Base-by-base conservation (phyloP, 1,140 invertebrate genomes). In the Dendrolimus punctatus region DNA sequence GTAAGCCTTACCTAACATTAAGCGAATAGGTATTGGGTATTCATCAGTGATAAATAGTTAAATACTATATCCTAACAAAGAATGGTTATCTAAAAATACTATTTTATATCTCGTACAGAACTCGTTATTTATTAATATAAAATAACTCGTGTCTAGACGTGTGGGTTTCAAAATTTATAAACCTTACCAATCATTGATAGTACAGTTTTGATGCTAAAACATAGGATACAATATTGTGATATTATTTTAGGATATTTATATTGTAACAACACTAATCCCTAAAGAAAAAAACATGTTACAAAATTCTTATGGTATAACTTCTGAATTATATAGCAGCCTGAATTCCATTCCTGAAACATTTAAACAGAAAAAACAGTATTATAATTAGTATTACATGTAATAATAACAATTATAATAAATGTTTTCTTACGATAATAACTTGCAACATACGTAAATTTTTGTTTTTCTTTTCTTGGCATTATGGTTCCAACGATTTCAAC, bases 71-170 rank as follows among this genome's bases (percentile, higher is more conserved):
- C 71, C 64, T 73, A 77, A 79, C 62, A 80, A 82, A 80, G 65
- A 81, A 82, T 79, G 71, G 68, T 83, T 62, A 62, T 85, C 81
- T 85, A 85, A 85, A 85, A 85, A 85, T 82, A 85, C 70, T 80
- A 80, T 73, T 65, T 68, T 53, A 53, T 64, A 60, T 54, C 71
- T 58, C 53, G 58, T 57, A 57, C 50, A 64, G 46, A 60, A 63
- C 60, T 63, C 59, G 65, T 71, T 69, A n/a, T 10, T 10, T 60
- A 66, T 60, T 77, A 66, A 69, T 71, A 57, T 46, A 65, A 68
- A 74, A 75, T 66, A 73, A 74, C 59, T 76, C 58, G 63, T 66
- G 65, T 64, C 60, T 56, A 66, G 67, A 76, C 66, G 70, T 69
- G 73, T 78, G 73, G 68, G 57, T 51, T 62, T 72, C 52, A 65